Conservation (phyloP, 2,797 vertebrate genomes). For the Coranthus polyacanthus region DNA sequence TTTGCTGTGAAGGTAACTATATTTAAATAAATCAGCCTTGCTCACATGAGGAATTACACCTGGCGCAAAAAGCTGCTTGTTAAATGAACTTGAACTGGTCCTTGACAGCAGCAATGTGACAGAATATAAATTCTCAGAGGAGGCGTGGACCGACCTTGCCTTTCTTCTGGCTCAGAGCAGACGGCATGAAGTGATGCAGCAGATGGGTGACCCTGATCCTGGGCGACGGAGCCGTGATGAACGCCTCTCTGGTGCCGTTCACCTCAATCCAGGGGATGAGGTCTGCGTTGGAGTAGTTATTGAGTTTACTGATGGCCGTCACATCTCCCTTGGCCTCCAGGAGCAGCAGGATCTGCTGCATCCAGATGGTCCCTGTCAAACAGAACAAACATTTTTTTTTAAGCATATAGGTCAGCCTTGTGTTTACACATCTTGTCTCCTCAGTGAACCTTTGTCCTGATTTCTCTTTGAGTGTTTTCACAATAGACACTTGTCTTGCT, state of each 20-base stretch:
- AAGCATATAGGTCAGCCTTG: slow-evolving; percentile 12
- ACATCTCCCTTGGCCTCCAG: slow-evolving; percentile 70
- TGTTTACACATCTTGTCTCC: not conserved
- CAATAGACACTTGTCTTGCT: slow-evolving; percentile 5
- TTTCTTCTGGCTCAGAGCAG: slow-evolving; percentile 60
- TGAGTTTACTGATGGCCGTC: slow-evolving; percentile 16
- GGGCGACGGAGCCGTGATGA: slow-evolving; percentile 52
- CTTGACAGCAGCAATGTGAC: too few species aligned
- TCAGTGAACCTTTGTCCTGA: slow-evolving; percentile 6
- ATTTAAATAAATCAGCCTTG: too few species aligned
- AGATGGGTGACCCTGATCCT: slow-evolving; percentile 71
- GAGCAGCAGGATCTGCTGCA: slow-evolving; percentile 80
- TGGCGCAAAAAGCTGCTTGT: too few species aligned
- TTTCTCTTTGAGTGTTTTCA: slow-evolving; percentile 17
- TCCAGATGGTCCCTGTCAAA: slow-evolving; percentile 78
- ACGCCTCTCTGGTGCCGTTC: slow-evolving; percentile 35
- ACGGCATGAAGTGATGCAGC: slow-evolving; percentile 64
- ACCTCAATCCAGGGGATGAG: slow-evolving; percentile 75
- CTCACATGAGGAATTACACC: too few species aligned
- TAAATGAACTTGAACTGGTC: too few species aligned
- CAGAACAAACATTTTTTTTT: not conserved
- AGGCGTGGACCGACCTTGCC: slow-evolving; percentile 71
- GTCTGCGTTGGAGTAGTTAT: slow-evolving; percentile 14
- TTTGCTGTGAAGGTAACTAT: too few species aligned
- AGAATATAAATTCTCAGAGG: too few species aligned